A percentile compares a stretch with the other conserved stretches of the same genome.
These are phyloP conservation scores for Kryptolebias marmoratus DNA, from an alignment of 2,113 vertebrate species.

Conservation along the genomic window DNA sequence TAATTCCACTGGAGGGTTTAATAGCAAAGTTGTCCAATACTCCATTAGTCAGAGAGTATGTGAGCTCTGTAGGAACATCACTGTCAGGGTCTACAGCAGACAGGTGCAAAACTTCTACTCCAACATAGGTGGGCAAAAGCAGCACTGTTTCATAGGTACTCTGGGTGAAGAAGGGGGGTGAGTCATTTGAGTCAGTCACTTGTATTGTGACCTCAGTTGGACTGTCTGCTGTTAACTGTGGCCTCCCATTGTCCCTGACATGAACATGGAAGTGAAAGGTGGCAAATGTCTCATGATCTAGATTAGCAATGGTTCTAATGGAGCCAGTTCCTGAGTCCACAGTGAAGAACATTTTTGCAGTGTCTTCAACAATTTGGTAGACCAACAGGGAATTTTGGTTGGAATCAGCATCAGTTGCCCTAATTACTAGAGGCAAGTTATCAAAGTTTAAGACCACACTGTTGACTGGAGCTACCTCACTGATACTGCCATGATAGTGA, in stretches of 20 bases:
- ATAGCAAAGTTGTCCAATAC: slow-evolving; percentile 88
- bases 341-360: slow-evolving; percentile 92
- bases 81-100: slow-evolving; percentile 91
- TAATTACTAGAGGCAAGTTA: slow-evolving; percentile 89
- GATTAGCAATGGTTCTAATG: slow-evolving; percentile 90
- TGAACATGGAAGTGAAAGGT: slow-evolving; percentile 92
- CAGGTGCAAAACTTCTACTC: slow-evolving; percentile 91
- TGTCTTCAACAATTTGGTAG: slow-evolving; percentile 95
- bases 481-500: slow-evolving; percentile 89
- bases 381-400: slow-evolving; percentile 93
- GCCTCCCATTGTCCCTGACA: slow-evolving; percentile 92
- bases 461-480: slow-evolving; percentile 90
- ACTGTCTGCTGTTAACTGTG: slow-evolving; percentile 91
- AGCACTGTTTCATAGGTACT: slow-evolving; percentile 89
- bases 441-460: slow-evolving; percentile 87
- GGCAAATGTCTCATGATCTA: slow-evolving; percentile 93
- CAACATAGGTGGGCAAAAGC: slow-evolving; percentile 91
- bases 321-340: slow-evolving; percentile 96
- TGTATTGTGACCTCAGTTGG: slow-evolving; percentile 92
- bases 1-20: slow-evolving; percentile 85
- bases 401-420: slow-evolving; percentile 90
- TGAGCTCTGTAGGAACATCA: slow-evolving; percentile 87
- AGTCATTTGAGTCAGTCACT: slow-evolving; percentile 95
- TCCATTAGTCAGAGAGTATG: slow-evolving; percentile 89
- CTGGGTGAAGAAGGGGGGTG: slow-evolving; percentile 90